Conservation (phyloP, 2,888 invertebrate genomes). For the Lucinisca nassula region DNA sequence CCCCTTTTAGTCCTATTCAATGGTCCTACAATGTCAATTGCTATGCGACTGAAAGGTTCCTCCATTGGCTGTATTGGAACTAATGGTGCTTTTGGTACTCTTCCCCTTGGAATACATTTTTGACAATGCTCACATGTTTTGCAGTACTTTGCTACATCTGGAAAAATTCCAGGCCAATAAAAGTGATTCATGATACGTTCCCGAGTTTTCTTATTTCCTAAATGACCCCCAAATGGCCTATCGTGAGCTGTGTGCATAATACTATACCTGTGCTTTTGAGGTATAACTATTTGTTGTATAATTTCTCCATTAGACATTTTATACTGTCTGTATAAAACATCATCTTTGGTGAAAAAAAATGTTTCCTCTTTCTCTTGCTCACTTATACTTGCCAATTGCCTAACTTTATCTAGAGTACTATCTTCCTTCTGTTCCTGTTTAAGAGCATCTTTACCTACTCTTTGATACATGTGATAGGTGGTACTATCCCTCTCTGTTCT, state of each 20-base stretch:
- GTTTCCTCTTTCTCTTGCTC: neutral
- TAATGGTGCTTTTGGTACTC: neutral
- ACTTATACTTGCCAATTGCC: neutral
- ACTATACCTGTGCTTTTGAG: neutral
- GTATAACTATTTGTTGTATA: neutral
- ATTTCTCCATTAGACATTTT: neutral
- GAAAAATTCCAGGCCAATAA: constrained; percentile 14
- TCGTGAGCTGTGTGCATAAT: neutral
- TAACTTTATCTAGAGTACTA: neutral
- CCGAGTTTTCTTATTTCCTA: neutral
- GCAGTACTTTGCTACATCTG: constrained; percentile 1
- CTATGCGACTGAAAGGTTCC: neutral
- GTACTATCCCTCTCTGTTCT: no score
- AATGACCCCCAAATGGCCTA: constrained; percentile 1
- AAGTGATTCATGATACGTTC: constrained; percentile 12
- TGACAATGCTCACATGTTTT: constrained; percentile 2
- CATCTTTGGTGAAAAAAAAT: neutral
- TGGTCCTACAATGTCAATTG: constrained; percentile 6
- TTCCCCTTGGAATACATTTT: neutral
- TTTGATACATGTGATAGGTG: no score
- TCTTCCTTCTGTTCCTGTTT: neutral
- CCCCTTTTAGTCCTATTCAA: neutral
- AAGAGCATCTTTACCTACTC: no score
- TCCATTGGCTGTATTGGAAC: constrained; percentile 20
- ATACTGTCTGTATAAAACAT: neutral